phyloP scores from a whole-genome alignment of 2,797 vertebrate genomes.

The Parambassis ranga region DNA sequence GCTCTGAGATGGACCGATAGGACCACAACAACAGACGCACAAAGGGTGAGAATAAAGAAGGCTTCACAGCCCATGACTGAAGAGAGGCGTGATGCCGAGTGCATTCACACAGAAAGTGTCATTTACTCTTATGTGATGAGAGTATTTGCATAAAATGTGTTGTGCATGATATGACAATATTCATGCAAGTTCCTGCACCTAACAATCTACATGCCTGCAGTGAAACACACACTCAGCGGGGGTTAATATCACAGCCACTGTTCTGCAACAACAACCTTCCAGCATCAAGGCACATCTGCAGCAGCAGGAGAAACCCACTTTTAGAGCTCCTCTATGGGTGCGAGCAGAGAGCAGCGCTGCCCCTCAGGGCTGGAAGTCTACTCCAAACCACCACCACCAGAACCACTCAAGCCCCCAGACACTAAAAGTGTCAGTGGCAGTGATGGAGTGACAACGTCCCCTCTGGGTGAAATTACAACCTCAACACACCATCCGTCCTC shows the following conservation, averaged over 20 bases:
- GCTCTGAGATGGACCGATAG: conserved; percentile 66
- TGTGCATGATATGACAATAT: conserved; percentile 14
- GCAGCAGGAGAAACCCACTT: conserved; percentile 45
- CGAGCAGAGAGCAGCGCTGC: conserved; percentile 17
- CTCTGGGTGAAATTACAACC: conserved; percentile 62
- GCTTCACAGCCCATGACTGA: conserved; percentile 2
- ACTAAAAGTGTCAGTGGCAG: conserved; percentile 28
- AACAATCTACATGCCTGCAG: background rate
- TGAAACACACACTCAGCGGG: conserved; percentile 8
- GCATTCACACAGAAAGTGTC: background rate
- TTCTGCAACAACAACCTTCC: conserved; percentile 10
- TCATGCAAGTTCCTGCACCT: background rate
- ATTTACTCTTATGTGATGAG: conserved; percentile 20
- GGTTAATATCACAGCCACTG: background rate
- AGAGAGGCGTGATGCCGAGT: conserved; percentile 9
- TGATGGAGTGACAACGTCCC: conserved; percentile 48
- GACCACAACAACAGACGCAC: conserved; percentile 42
- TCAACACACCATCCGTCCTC: conserved; percentile 14
- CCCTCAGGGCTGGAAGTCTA: conserved; percentile 37
- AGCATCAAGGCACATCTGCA: conserved; percentile 57
- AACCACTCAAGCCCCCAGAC: background rate
- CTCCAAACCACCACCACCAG: conserved; percentile 20
- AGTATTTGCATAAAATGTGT: conserved; percentile 24
- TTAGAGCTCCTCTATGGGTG: conserved; percentile 40
- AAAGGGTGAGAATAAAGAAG: conserved; percentile 31